Conservation (phyloP, 2,113 vertebrate genomes). For the Oophaga pumilio region DNA sequence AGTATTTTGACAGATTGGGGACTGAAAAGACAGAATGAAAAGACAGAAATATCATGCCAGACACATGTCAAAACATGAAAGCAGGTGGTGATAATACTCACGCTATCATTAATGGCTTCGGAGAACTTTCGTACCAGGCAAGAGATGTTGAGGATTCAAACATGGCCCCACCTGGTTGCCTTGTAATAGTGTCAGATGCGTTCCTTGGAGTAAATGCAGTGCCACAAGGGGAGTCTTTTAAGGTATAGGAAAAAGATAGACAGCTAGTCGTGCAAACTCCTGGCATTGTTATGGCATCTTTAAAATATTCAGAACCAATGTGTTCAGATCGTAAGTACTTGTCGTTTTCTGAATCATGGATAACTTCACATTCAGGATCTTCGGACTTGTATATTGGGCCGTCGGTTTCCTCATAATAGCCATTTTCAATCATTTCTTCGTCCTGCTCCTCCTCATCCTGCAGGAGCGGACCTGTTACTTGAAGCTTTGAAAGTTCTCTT, state of each 20-base stretch:
- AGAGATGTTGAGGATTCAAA: conserved; percentile 69
- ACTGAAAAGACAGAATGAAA: neutral
- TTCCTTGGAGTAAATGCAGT: conserved; percentile 70
- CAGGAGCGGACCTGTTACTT: conserved; percentile 69
- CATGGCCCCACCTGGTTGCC: conserved; percentile 71
- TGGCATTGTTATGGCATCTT: conserved; percentile 65
- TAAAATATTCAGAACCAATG: conserved; percentile 64
- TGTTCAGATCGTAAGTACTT: conserved; percentile 66
- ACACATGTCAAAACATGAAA: neutral
- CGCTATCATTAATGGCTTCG: conserved; percentile 87
- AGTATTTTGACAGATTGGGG: neutral
- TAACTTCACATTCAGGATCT: conserved; percentile 65
- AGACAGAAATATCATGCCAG: too few species aligned
- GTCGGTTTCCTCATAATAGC: conserved; percentile 91
- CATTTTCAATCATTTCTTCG: conserved; percentile 94
- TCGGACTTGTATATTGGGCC: conserved; percentile 74
- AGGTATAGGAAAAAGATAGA: conserved; percentile 74
- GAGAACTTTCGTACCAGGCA: conserved; percentile 88
- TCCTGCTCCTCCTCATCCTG: conserved; percentile 78
- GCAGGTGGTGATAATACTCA: conserved; percentile 73
- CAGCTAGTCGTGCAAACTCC: conserved; percentile 75
- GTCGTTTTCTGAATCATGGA: conserved; percentile 63
- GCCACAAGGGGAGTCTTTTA: conserved; percentile 75
- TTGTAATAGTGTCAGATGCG: conserved; percentile 75
- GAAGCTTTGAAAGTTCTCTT: conserved; percentile 64